Evolutionary conservation across 1,140 invertebrate genomes (phyloP).

Genomic region (Trialeurodes vaporariorum): DNA sequence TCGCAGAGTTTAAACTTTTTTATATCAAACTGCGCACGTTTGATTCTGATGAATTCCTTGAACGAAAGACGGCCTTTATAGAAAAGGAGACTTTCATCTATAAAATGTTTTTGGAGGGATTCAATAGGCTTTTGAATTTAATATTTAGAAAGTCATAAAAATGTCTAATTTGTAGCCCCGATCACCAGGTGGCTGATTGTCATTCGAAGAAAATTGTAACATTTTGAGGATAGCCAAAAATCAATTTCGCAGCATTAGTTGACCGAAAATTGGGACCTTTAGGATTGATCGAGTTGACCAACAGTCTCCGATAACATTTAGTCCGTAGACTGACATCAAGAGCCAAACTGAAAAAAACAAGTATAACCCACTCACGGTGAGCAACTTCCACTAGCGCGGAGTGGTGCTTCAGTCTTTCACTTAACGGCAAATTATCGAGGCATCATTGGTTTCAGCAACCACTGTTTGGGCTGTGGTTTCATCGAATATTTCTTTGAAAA

Average conservation of each 20-base stretch:
- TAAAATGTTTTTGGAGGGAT: slow-evolving; percentile 20
- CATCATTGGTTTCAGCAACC: not conserved
- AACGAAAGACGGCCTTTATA: slow-evolving; percentile 26
- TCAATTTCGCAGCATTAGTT: slow-evolving; percentile 16
- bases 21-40: slow-evolving; percentile 25
- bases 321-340: not conserved
- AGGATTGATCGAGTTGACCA: slow-evolving; percentile 18
- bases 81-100: slow-evolving; percentile 25
- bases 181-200: not conserved
- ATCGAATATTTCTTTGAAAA: not conserved
- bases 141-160: not conserved
- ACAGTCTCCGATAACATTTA: slow-evolving; percentile 11
- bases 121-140: slow-evolving; percentile 7
- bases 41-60: slow-evolving; percentile 26
- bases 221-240: slow-evolving; percentile 13
- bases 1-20: slow-evolving; percentile 27
- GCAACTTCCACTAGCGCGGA: not conserved
- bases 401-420: not conserved
- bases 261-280: slow-evolving; percentile 13
- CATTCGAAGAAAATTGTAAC: slow-evolving; percentile 19
- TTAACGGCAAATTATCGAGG: not conserved
- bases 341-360: not conserved
- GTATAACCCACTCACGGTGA: not conserved
- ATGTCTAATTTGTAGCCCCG: slow-evolving; percentile 3
- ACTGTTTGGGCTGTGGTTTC: not conserved